Evolutionary conservation across 1,140 invertebrate genomes (phyloP).

Genomic region (Drosophila truncata): DNA sequence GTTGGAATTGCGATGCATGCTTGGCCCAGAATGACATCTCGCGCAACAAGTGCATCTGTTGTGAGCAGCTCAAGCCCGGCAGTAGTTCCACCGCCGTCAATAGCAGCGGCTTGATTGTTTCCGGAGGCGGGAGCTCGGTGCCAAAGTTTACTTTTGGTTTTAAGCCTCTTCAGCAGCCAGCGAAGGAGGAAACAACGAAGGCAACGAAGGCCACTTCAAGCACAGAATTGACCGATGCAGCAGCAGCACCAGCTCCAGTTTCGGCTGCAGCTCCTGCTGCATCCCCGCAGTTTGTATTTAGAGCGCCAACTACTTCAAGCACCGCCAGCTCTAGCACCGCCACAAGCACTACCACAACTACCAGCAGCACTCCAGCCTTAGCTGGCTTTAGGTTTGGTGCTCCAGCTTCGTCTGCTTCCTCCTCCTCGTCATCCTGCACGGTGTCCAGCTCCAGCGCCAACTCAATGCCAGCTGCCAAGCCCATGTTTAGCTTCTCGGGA

Average conservation of each 20-base stretch:
- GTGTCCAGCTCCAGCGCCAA: constrained; percentile 30
- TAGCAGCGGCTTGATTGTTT: constrained; percentile 20
- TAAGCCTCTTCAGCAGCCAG: constrained; percentile 3
- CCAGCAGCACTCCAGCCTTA: not conserved
- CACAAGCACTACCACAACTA: not conserved
- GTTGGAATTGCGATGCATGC: constrained; percentile 90
- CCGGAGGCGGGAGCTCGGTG: constrained; percentile 66
- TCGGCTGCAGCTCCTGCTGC: constrained; percentile 4
- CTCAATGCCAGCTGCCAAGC: constrained; percentile 12
- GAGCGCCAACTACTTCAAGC: constrained; percentile 18
- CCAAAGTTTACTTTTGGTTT: constrained; percentile 86
- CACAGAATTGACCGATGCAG: constrained; percentile 3
- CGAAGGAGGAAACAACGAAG: not conserved
- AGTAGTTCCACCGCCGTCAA: constrained; percentile 4
- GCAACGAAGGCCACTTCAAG: constrained; percentile 6
- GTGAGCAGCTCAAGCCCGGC: constrained; percentile 88
- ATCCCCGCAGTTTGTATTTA: constrained; percentile 14
- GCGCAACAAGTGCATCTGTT: constrained; percentile 89
- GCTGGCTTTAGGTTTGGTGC: constrained; percentile 44
- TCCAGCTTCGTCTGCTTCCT: constrained; percentile 5
- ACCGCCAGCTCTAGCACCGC: not conserved
- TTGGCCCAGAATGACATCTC: constrained; percentile 88
- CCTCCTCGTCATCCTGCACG: no score
- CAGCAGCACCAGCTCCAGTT: not conserved
- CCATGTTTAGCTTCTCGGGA: constrained; percentile 35